phyloP scores from a whole-genome alignment of 2,888 invertebrate species.

The Melikaiella ostensackeni region DNA sequence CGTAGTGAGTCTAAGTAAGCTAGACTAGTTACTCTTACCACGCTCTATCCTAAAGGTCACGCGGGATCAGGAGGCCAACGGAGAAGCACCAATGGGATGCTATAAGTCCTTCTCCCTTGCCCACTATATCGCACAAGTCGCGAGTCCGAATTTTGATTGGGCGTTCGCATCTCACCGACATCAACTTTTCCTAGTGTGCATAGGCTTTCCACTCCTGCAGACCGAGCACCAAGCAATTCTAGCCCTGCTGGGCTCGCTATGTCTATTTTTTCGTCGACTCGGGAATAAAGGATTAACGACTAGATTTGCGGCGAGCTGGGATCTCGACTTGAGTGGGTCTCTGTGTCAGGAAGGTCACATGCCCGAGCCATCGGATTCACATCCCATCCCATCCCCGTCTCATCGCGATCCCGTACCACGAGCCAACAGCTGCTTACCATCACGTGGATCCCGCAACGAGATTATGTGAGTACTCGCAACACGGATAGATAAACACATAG shows the following conservation, averaged over 20 bases:
- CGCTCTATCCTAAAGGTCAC: slow-evolving; percentile 63
- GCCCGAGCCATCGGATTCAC: slow-evolving; percentile 57
- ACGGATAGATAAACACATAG: slow-evolving; percentile 45
- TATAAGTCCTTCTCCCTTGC: slow-evolving; percentile 23
- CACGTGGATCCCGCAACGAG: slow-evolving; percentile 44
- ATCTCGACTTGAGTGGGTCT: slow-evolving; percentile 72
- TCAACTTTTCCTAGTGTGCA: not conserved
- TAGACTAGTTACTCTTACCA: slow-evolving; percentile 64
- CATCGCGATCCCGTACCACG: slow-evolving; percentile 45
- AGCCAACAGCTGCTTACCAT: slow-evolving; percentile 52
- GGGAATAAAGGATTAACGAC: slow-evolving; percentile 33
- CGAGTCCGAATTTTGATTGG: slow-evolving; percentile 26
- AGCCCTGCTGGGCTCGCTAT: not conserved
- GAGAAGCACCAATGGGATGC: slow-evolving; percentile 57
- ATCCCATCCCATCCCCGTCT: slow-evolving; percentile 53
- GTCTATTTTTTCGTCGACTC: slow-evolving; percentile 2
- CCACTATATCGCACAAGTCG: slow-evolving; percentile 6
- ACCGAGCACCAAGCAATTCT: not conserved
- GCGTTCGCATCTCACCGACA: not conserved
- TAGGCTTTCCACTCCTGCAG: slow-evolving; percentile 13
- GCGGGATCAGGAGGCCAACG: slow-evolving; percentile 70
- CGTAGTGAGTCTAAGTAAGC: slow-evolving; percentile 44
- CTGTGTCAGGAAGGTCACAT: slow-evolving; percentile 76
- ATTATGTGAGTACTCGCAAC: slow-evolving; percentile 52
- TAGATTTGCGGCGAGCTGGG: slow-evolving; percentile 46